phyloP scores from a whole-genome alignment of 1,140 invertebrate species.

The Papilio xuthus region DNA sequence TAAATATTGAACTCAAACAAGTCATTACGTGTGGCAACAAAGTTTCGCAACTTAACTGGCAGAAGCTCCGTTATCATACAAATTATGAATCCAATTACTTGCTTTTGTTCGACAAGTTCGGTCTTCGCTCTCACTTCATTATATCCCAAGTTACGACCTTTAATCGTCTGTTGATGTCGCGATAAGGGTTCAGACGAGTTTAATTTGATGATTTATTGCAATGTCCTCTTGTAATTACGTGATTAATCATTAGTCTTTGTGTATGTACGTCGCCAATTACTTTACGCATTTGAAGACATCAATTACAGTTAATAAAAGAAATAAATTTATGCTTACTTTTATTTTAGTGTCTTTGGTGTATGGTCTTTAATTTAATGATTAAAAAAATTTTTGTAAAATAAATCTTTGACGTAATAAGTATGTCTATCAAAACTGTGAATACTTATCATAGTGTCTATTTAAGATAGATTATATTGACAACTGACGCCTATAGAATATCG shows the following conservation, averaged over 20 bases:
- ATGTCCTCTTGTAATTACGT: slow-evolving; percentile 47
- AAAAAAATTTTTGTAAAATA: background rate
- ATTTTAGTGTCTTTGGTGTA: background rate
- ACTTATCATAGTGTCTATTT: too few relatives aligned
- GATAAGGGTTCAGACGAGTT: slow-evolving; percentile 46
- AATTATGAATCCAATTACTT: slow-evolving; percentile 50
- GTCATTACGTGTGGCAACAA: slow-evolving; percentile 18
- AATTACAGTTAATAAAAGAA: slow-evolving; percentile 14
- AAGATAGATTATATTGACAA: too few relatives aligned
- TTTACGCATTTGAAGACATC: slow-evolving; percentile 23
- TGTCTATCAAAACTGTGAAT: too few relatives aligned
- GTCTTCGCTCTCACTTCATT: slow-evolving; percentile 45
- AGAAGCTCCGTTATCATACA: slow-evolving; percentile 45
- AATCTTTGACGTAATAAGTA: too few relatives aligned
- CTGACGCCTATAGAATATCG: too few relatives aligned
- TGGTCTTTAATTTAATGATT: background rate
- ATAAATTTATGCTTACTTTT: background rate
- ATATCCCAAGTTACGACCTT: slow-evolving; percentile 49
- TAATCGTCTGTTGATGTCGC: slow-evolving; percentile 47
- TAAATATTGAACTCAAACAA: slow-evolving; percentile 22
- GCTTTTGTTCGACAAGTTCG: slow-evolving; percentile 47
- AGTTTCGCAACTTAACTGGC: slow-evolving; percentile 38
- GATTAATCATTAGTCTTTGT: slow-evolving; percentile 39
- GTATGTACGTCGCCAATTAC: background rate
- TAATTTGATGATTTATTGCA: slow-evolving; percentile 37